Base-by-base conservation (phyloP, 2,797 vertebrate species). In the Paguma larvata region DNA sequence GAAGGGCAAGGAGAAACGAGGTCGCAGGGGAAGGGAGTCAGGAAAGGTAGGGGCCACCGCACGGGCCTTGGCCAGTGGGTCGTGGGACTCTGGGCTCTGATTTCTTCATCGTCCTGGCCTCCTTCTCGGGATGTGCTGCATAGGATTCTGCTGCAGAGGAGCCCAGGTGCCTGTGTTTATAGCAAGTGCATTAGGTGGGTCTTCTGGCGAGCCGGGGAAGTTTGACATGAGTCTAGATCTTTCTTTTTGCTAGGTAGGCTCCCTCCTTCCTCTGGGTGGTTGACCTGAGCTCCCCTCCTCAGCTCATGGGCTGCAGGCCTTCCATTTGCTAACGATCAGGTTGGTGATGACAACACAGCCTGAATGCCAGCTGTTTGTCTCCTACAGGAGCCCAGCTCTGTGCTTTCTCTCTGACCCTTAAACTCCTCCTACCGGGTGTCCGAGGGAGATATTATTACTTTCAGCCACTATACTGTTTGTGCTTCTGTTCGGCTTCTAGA, bases 101-200 rank as follows among this genome's bases (percentile, higher is more conserved):
- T 44, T 84, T 10, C 48, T 56, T 34, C 53, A 8, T 27, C 27
- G 1, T 46, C 23, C 2, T 30, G 1, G 3, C 5, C 41, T 91
- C 56, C 5, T 46, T 51, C 48, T 51, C 19, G 2, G 18, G 75
- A 27, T 79, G 30, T 30, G 32, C 78, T 27, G 5, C 48, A 21
- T 7, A 21, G 18, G 30, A 21, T 30, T 2, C 30, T 56, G 0
- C 27, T 3, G 13, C 23, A 21, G 46, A 23, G 27, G 2, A 2
- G 7, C 14, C 48, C 46, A 2, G 34, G 59, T 30, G 34, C 44
- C 68, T 19, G 21, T 16, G 41, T 51, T 70, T 85, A 41, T 34
- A 73, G n/a, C 21, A 3, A 13, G 38, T 15, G 32, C 19, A 32
- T 59, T 56, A 56, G 21, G 63, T 30, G 25, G 44, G 72, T 25